Conservation (phyloP, 2,888 invertebrate genomes). For the Sphecodes monilicornis region DNA sequence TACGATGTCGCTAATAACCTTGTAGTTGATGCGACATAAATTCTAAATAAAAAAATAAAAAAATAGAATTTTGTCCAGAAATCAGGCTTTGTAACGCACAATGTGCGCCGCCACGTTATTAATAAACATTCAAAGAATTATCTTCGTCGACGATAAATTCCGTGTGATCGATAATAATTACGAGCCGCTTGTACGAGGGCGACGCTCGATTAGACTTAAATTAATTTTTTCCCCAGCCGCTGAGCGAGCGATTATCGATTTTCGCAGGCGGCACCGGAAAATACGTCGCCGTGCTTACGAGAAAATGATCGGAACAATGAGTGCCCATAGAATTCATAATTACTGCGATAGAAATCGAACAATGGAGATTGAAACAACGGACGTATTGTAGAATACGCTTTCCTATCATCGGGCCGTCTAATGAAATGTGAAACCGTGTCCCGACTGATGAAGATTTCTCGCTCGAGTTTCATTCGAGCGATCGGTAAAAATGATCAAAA, state of each 20-base stretch:
- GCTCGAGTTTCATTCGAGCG: background rate
- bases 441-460: background rate
- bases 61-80: no score
- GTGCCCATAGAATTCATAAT: conserved; percentile 32
- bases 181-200: background rate
- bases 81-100: no score
- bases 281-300: conserved; percentile 5
- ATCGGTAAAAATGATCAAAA: background rate
- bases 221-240: conserved; percentile 12
- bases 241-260: conserved; percentile 28
- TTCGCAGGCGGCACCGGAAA: conserved; percentile 6
- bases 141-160: background rate
- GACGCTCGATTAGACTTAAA: conserved; percentile 14
- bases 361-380: conserved; percentile 26
- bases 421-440: conserved; percentile 25
- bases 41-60: no score
- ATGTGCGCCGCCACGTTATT: background rate
- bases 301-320: conserved; percentile 26
- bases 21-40: no score
- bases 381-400: conserved; percentile 22
- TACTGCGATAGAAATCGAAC: conserved; percentile 39
- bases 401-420: background rate
- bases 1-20: no score
- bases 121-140: background rate
- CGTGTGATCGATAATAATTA: conserved; percentile 4